Percentiles rank a stretch among this genome's conserved stretches.
Evolutionary conservation across 1,140 invertebrate species (phyloP).

Genomic region (Drosophila ambigua): DNA sequence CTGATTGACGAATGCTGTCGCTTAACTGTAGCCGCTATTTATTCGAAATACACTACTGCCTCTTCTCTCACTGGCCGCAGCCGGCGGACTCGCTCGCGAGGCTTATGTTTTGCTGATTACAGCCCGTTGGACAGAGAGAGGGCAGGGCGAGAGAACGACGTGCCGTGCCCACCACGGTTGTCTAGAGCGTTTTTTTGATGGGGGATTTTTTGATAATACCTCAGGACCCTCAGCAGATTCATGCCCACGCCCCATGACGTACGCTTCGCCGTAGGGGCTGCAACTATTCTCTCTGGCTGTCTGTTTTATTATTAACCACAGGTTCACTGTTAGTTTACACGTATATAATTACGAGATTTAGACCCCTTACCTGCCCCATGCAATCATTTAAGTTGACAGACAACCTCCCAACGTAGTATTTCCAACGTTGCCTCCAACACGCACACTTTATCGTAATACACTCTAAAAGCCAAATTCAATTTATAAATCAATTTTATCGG

Average conservation of each 20-base stretch:
- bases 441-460: slow-evolving; percentile 71
- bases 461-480: slow-evolving; percentile 24
- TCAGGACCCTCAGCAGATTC: slow-evolving; percentile 7
- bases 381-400: slow-evolving; percentile 42
- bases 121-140: slow-evolving; percentile 36
- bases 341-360: slow-evolving; percentile 6
- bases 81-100: slow-evolving; percentile 6
- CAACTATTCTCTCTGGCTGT: slow-evolving; percentile 4
- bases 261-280: not conserved
- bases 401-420: slow-evolving; percentile 32
- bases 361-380: slow-evolving; percentile 2
- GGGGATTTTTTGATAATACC: slow-evolving; percentile 66
- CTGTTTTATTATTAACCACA: slow-evolving; percentile 34
- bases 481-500: slow-evolving; percentile 27
- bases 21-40: slow-evolving; percentile 46
- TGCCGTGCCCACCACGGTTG: too few species aligned
- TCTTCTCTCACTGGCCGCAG: slow-evolving; percentile 2
- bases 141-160: not conserved
- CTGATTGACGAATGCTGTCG: slow-evolving; percentile 45
- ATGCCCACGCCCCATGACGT: not conserved
- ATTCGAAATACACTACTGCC: slow-evolving; percentile 32
- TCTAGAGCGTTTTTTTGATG: slow-evolving; percentile 12
- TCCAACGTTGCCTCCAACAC: slow-evolving; percentile 52
- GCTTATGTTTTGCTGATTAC: too few species aligned
- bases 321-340: not conserved